Base-by-base conservation (phyloP, 2,797 vertebrate genomes). In the Sebastes hubbsi region DNA sequence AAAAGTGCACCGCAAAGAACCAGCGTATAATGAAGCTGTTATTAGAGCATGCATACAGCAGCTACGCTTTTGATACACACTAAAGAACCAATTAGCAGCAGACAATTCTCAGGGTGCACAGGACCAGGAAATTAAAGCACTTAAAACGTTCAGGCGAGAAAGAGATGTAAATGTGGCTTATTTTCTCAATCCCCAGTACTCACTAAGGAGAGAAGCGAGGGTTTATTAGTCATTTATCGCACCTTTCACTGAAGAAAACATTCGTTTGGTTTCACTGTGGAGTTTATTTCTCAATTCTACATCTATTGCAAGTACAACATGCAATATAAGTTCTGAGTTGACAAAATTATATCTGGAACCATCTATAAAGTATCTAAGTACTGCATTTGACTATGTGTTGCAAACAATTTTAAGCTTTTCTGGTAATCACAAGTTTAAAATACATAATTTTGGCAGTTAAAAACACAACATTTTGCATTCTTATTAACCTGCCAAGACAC, bases 31-130 rank as follows among this genome's bases (percentile, higher is more conserved):
- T 87, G 84, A 84, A 84, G 88, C 82, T 49, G 61, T 88, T 90
- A 88, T 86, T 81, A 82, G 82, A 78, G 82, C 61, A 38, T 34
- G 73, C 63, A 88, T 75, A 75, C 75, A 86, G 78, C 85, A 79
- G 73, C 86, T 54, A 70, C 5, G 34, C 75, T 81, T 87, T 82
- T 86, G 79, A 87, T 87, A 75, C 62, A 78, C 77, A 71, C 84
- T 86, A 78, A 89, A 89, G 86, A 87, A 90, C 25, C 86, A 92
- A 87, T 89, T 86, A 92, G 87, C 60, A 54, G 77, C 59, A 67
- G 30, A 72, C 72, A 62, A 81, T 81, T 87, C 82, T 85, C 79
- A 32, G 78, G 72, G 75, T 79, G 82, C 79, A 87, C 75, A 75
- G 81, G 68, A 80, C 70, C 76, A 64, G 82, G 70, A 87, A 88